Conservation (phyloP, 2,888 invertebrate genomes). For the Pristionchus japonicus region DNA sequence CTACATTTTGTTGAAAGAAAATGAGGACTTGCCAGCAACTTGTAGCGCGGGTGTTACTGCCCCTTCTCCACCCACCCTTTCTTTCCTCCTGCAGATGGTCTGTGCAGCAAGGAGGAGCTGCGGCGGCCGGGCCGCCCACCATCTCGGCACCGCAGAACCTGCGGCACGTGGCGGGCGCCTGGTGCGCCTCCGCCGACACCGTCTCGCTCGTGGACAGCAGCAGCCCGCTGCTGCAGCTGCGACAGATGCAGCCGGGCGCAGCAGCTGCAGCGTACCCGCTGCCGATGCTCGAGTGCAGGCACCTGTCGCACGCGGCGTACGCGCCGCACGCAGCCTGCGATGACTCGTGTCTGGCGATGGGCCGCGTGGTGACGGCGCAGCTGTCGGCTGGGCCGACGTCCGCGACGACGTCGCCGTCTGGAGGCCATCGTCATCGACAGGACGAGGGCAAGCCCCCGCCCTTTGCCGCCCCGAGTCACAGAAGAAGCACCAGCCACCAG, state of each 20-base stretch:
- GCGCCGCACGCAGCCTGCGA: slow-evolving; percentile 42
- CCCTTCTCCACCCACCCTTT: not conserved
- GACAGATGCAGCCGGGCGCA: not conserved
- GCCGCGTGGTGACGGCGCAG: not conserved
- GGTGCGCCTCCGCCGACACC: slow-evolving; percentile 22
- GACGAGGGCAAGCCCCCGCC: not conserved
- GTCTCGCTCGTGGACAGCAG: not conserved
- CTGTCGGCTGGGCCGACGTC: not conserved
- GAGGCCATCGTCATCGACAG: not conserved
- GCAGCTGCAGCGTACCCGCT: not conserved
- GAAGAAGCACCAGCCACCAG: slow-evolving; percentile 26
- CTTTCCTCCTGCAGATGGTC: not conserved
- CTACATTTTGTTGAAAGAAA: not conserved
- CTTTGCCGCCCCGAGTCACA: not conserved
- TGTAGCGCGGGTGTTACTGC: not conserved
- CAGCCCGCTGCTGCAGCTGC: not conserved
- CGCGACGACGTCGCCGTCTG: too few relatives aligned
- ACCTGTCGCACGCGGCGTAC: slow-evolving; percentile 45
- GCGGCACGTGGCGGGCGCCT: not conserved
- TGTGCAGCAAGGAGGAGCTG: not conserved
- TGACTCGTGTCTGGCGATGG: slow-evolving; percentile 29
- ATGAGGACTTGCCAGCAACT: not conserved
- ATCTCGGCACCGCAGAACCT: too few relatives aligned
- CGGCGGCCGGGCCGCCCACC: too few relatives aligned
- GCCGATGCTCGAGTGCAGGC: slow-evolving; percentile 16